phyloP scores from a whole-genome alignment of 2,888 invertebrate species.

The Protodeltote pygarga region DNA sequence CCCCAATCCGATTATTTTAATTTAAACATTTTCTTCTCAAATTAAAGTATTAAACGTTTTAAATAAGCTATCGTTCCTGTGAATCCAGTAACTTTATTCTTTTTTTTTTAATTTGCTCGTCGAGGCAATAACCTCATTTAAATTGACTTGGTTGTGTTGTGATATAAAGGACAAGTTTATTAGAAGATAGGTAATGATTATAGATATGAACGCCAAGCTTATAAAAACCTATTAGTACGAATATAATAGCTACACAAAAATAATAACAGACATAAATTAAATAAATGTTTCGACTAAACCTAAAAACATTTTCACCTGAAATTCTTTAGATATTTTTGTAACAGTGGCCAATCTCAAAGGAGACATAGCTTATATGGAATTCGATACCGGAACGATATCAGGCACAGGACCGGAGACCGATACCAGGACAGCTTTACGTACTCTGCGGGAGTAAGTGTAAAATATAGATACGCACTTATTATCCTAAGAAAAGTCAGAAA shows the following conservation, averaged over 20 bases:
- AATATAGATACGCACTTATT: no score
- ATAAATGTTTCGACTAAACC: constrained; percentile 39
- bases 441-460: no score
- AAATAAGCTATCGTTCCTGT: constrained; percentile 57
- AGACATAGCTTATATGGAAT: no score
- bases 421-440: no score
- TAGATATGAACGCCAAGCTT: constrained; percentile 12
- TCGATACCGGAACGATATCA: no score
- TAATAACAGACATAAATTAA: constrained; percentile 36
- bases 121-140: constrained; percentile 28
- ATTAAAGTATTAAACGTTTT: constrained; percentile 56
- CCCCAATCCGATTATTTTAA: constrained; percentile 56
- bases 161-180: constrained; percentile 25
- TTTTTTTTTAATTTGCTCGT: constrained; percentile 33
- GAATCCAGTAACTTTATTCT: constrained; percentile 37
- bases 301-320: constrained; percentile 17
- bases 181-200: constrained; percentile 19
- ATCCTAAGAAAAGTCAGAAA: no score
- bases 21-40: constrained; percentile 55
- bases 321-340: constrained; percentile 31
- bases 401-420: no score
- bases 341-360: constrained; percentile 10
- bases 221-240: constrained; percentile 23
- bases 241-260: constrained; percentile 34
- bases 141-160: constrained; percentile 3